Conservation (phyloP, 2,797 vertebrate genomes). For the Pangasius djambal region DNA sequence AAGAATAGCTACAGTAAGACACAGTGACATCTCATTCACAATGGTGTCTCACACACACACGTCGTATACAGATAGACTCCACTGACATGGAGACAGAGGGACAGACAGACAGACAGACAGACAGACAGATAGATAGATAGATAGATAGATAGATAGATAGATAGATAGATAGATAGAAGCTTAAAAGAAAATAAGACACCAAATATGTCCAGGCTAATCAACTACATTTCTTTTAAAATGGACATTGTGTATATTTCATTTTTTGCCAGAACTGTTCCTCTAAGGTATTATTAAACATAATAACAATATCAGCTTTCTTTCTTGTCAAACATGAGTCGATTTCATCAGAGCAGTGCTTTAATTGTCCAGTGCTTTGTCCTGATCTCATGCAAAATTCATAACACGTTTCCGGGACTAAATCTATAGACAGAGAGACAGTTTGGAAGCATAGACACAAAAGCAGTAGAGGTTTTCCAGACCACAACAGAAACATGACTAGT, state of each 20-base stretch:
- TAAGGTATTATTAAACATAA: neutral
- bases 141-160: neutral
- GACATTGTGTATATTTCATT: neutral
- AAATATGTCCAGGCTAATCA: neutral
- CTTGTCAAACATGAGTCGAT: neutral
- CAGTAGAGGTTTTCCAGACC: neutral
- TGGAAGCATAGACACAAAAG: neutral
- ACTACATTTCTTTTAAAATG: neutral
- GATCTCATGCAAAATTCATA: conserved; percentile 29
- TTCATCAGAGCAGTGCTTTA: neutral
- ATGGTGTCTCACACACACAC: neutral
- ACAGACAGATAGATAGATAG: neutral
- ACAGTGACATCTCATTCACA: conserved; percentile 38
- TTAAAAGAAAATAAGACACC: neutral
- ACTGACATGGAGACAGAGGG: neutral
- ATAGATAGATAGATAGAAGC: neutral
- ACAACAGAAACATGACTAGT: neutral
- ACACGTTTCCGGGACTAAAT: neutral
- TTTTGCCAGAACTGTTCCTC: neutral
- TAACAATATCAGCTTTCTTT: conserved; percentile 9
- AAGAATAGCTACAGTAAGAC: conserved; percentile 26
- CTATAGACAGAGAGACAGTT: neutral
- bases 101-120: neutral
- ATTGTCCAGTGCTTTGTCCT: neutral
- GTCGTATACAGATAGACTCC: neutral